phyloP scores from a whole-genome alignment of 2,113 vertebrate genomes.

The Podarcis cretensis region DNA sequence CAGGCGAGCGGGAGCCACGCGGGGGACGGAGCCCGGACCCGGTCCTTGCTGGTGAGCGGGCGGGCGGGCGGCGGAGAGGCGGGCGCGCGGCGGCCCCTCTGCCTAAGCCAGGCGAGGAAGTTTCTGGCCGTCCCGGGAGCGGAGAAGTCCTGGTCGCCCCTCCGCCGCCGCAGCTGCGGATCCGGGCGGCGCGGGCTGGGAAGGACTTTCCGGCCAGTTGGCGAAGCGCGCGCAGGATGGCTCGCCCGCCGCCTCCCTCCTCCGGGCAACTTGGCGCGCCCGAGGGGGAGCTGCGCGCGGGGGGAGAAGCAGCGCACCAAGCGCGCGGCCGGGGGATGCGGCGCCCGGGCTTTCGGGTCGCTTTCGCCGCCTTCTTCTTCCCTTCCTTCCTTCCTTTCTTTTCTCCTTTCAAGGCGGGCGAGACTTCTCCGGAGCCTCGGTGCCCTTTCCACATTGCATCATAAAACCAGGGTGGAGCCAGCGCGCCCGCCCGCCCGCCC shows the following conservation, averaged over 20 bases:
- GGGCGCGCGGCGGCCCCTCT: neutral
- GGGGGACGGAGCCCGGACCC: neutral
- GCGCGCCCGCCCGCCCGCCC: neutral
- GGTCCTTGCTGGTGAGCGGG: neutral
- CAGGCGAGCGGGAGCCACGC: neutral
- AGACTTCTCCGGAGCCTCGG: neutral
- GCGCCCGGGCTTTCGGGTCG: neutral
- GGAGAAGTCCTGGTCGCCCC: neutral
- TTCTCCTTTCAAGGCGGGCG: neutral
- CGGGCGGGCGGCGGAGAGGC: neutral
- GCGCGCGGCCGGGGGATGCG: neutral
- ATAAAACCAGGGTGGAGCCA: neutral
- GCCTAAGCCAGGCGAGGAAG: neutral
- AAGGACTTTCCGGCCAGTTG: neutral
- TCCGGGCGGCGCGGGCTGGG: neutral
- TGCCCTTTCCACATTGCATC: conserved; percentile 16
- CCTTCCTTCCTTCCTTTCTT: neutral
- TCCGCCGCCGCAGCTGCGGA: neutral
- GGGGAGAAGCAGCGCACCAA: too few relatives aligned
- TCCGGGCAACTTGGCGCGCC: neutral
- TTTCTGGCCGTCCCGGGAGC: neutral
- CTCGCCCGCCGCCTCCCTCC: neutral
- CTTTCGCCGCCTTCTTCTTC: neutral
- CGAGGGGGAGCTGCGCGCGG: too few relatives aligned
- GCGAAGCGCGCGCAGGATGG: neutral